Percentiles rank a stretch among this genome's conserved stretches.
These are phyloP conservation scores for Gambelia wislizenii DNA, from an alignment of 2,797 vertebrate genomes.

Conservation along the genomic window DNA sequence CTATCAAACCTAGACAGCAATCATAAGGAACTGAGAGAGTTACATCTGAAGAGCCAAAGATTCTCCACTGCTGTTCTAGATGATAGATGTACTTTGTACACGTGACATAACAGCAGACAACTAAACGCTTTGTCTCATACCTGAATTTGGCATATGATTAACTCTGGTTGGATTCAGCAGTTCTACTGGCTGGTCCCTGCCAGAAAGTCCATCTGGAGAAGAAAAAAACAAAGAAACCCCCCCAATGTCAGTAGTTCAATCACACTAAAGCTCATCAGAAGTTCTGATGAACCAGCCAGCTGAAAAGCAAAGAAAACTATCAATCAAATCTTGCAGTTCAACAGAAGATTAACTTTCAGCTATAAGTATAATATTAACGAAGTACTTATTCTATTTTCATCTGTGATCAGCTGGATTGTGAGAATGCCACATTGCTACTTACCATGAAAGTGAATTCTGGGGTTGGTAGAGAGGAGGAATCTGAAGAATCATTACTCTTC, in stretches of 20 bases:
- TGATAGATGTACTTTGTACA: neutral
- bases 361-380: neutral
- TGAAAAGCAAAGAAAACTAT: neutral
- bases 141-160: constrained; percentile 90
- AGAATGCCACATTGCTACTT: too few species aligned
- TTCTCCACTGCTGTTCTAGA: neutral
- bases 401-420: neutral
- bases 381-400: neutral
- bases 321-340: neutral
- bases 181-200: constrained; percentile 90
- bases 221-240: constrained; percentile 45
- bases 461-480: too few species aligned
- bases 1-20: neutral
- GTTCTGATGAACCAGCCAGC: neutral
- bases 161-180: constrained; percentile 86
- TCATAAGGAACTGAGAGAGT: neutral
- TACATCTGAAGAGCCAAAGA: too few species aligned
- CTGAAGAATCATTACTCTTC: too few species aligned
- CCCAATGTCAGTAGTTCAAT: neutral
- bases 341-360: neutral
- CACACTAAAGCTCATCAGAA: neutral
- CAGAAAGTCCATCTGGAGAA: constrained; percentile 88
- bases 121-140: constrained; percentile 78
- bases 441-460: too few species aligned
- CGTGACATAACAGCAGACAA: neutral